Conservation (phyloP, 2,113 vertebrate genomes). For the Tyto alba region DNA sequence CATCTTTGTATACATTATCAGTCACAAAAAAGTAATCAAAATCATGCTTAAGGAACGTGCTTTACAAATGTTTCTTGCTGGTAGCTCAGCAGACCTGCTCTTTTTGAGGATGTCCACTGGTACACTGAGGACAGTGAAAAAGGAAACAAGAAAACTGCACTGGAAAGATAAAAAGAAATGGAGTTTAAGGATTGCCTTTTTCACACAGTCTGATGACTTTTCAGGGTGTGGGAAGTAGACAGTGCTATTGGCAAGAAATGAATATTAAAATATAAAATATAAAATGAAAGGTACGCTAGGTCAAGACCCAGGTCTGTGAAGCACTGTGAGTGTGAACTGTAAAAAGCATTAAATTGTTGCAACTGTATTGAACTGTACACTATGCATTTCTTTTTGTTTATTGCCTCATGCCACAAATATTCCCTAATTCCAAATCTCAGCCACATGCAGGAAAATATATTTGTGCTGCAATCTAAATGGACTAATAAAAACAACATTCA, state of each 20-base stretch:
- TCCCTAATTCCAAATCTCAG: conserved; percentile 46
- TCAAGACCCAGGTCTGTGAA: conserved; percentile 10
- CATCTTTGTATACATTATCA: background rate
- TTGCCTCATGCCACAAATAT: conserved; percentile 38
- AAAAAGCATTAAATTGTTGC: conserved; percentile 36
- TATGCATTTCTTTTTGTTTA: conserved; percentile 47
- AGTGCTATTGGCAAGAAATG: background rate
- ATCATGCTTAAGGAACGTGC: background rate
- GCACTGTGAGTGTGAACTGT: background rate
- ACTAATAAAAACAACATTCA: conserved; percentile 68
- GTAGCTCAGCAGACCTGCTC: background rate
- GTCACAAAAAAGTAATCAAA: background rate
- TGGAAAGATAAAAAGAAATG: background rate
- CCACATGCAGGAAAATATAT: conserved; percentile 56
- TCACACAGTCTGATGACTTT: background rate
- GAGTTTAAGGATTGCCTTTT: background rate
- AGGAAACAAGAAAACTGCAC: background rate
- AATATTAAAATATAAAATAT: conserved; percentile 26
- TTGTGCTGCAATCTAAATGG: conserved; percentile 62
- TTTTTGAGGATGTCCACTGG: background rate
- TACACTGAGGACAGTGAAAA: background rate
- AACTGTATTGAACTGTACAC: conserved; percentile 21
- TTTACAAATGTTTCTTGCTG: background rate
- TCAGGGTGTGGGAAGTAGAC: background rate
- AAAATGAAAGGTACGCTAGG: background rate